These are phyloP conservation scores for Torymus auratus DNA, from an alignment of 2,888 invertebrate species.

Conservation along the genomic window DNA sequence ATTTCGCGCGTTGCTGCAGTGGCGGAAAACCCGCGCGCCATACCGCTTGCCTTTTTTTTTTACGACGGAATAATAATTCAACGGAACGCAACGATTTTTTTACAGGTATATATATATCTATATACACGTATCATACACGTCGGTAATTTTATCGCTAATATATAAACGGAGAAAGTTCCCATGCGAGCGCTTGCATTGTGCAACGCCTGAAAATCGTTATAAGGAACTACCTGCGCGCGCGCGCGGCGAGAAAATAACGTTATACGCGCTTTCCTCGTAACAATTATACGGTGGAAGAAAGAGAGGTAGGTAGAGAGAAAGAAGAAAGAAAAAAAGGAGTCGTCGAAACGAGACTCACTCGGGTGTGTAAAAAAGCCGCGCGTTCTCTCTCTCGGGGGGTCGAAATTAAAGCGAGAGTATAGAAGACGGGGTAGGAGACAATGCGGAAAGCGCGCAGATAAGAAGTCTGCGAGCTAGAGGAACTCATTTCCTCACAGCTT, in stretches of 20 bases:
- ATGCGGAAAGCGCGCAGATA: background rate
- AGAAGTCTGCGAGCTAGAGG: constrained; percentile 16
- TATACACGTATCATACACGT: background rate
- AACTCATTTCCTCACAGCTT: constrained; percentile 26
- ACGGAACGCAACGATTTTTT: constrained; percentile 30
- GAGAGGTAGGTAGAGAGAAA: no score
- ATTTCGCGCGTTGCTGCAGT: constrained; percentile 13
- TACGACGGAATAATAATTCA: constrained; percentile 47
- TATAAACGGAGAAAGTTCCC: constrained; percentile 47
- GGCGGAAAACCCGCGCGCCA: no score
- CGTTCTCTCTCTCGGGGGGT: no score
- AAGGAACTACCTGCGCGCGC: background rate
- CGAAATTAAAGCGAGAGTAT: constrained; percentile 42
- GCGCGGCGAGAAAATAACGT: no score
- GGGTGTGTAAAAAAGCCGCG: background rate
- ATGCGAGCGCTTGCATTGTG: background rate
- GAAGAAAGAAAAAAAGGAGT: background rate
- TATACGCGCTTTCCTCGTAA: no score
- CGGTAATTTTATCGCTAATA: constrained; percentile 42
- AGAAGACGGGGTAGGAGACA: background rate
- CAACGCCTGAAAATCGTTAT: constrained; percentile 24
- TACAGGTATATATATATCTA: no score
- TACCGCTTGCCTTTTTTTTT: constrained; percentile 13
- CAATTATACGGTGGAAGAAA: no score
- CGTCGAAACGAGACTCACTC: background rate